These are phyloP conservation scores for Bombus cullumanus DNA, from an alignment of 1,140 invertebrate genomes.

Conservation along the genomic window DNA sequence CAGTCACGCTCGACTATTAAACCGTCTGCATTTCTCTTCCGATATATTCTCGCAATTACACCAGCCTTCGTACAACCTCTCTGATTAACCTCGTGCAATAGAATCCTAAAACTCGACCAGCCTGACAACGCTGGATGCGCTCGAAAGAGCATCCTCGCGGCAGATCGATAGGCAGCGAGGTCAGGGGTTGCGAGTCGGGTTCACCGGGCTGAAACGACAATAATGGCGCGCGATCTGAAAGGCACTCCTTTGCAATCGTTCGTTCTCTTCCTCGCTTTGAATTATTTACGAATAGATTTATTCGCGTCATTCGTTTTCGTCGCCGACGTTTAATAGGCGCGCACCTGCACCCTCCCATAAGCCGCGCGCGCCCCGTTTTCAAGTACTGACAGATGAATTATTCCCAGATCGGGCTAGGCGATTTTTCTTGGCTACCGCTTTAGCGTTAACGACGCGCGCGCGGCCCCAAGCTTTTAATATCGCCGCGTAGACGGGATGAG, in stretches of 20 bases:
- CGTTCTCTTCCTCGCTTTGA: neutral
- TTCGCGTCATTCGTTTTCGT: constrained; percentile 38
- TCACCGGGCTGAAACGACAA: constrained; percentile 1
- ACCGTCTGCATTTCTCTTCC: too few species aligned
- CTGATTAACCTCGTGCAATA: neutral
- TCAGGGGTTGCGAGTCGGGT: neutral
- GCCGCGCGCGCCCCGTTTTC: constrained; percentile 13
- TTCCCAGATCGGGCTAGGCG: constrained; percentile 42
- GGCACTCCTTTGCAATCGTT: neutral
- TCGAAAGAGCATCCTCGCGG: too few species aligned
- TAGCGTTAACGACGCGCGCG: constrained; percentile 30
- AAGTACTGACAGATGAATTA: constrained; percentile 51
- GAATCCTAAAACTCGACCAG: neutral
- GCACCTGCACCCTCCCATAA: constrained; percentile 29
- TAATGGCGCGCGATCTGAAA: neutral
- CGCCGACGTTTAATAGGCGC: constrained; percentile 32
- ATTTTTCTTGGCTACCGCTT: constrained; percentile 45
- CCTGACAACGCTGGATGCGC: neutral
- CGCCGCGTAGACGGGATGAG: constrained; percentile 7
- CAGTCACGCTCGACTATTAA: too few species aligned
- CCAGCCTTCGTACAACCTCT: too few species aligned
- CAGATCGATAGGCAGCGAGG: neutral
- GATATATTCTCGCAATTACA: too few species aligned
- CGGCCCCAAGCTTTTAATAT: constrained; percentile 30
- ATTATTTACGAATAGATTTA: constrained; percentile 50